Percentiles rank a stretch among this genome's conserved stretches.
These are phyloP conservation scores for Mesembrinibis cayennensis DNA, from an alignment of 2,113 vertebrate genomes.

Conservation along the genomic window DNA sequence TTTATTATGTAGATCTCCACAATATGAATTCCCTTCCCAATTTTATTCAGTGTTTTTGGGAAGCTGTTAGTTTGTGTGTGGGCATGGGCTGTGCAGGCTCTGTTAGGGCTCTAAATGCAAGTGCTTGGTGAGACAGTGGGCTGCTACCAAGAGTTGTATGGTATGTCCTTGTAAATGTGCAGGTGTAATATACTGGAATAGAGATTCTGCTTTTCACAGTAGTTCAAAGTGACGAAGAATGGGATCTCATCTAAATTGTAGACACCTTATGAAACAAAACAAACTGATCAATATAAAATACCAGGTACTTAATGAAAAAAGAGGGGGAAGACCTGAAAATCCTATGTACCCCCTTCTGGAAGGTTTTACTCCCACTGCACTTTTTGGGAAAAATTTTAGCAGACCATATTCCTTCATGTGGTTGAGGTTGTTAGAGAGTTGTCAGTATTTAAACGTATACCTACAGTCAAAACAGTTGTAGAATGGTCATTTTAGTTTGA, in stretches of 20 bases:
- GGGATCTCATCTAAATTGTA: background rate
- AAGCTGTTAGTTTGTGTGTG: background rate
- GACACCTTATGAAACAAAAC: background rate
- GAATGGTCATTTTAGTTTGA: background rate
- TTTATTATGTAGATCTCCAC: background rate
- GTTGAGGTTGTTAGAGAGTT: background rate
- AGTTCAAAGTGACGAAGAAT: no score
- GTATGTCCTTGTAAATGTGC: background rate
- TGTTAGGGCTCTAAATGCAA: background rate
- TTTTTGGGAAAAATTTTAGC: background rate
- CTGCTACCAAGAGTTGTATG: fast-evolving
- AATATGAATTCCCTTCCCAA: background rate
- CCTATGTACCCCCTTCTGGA: fast-evolving
- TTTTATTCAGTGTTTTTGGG: background rate
- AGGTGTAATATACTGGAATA: background rate
- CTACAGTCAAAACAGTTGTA: background rate
- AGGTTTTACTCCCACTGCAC: background rate
- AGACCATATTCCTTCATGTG: background rate
- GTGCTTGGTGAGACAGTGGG: background rate
- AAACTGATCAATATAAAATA: background rate
- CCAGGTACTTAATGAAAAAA: background rate
- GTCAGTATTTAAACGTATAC: background rate
- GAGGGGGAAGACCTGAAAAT: background rate
- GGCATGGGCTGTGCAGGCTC: background rate
- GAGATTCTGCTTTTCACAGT: background rate